Evolutionary conservation across 2,888 invertebrate species (phyloP).

Genomic region (Hirudinaria manillensis): DNA sequence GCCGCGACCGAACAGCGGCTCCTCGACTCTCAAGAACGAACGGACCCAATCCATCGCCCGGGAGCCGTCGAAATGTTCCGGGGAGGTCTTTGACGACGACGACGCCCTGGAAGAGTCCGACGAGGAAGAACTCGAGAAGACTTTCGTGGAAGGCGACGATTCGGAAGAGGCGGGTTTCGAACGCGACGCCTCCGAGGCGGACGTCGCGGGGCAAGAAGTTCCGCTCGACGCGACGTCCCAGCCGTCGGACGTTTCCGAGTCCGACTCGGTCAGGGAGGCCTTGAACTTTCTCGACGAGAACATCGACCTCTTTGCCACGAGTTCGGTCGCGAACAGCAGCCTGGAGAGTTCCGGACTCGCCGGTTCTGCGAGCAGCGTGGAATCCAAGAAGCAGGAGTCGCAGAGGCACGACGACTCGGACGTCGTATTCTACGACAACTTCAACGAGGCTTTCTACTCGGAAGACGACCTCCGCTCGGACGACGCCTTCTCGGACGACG

Average conservation of each 20-base stretch:
- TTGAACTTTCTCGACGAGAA: conserved; percentile 29
- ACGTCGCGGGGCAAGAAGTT: neutral
- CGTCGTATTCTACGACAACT: neutral
- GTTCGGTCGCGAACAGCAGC: conserved; percentile 24
- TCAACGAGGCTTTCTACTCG: conserved; percentile 3
- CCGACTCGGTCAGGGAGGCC: conserved; percentile 10
- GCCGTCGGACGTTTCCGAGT: neutral
- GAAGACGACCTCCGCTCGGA: neutral
- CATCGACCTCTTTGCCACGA: conserved; percentile 14
- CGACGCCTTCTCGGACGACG: neutral
- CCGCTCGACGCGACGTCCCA: neutral
- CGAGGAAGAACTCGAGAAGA: conserved; percentile 1
- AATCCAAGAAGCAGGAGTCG: neutral
- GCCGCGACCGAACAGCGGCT: neutral
- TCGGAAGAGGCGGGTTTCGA: neutral
- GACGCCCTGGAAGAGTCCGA: conserved; percentile 2
- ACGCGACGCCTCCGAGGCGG: neutral
- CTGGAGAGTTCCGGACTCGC: neutral
- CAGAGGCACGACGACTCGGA: neutral
- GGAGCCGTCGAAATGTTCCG: neutral
- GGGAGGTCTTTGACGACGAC: neutral
- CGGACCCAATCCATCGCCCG: neutral
- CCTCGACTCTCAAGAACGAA: neutral
- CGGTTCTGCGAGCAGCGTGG: neutral
- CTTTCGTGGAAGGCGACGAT: neutral